These are phyloP conservation scores for Euproctis similis DNA, from an alignment of 2,888 invertebrate genomes.

Conservation along the genomic window DNA sequence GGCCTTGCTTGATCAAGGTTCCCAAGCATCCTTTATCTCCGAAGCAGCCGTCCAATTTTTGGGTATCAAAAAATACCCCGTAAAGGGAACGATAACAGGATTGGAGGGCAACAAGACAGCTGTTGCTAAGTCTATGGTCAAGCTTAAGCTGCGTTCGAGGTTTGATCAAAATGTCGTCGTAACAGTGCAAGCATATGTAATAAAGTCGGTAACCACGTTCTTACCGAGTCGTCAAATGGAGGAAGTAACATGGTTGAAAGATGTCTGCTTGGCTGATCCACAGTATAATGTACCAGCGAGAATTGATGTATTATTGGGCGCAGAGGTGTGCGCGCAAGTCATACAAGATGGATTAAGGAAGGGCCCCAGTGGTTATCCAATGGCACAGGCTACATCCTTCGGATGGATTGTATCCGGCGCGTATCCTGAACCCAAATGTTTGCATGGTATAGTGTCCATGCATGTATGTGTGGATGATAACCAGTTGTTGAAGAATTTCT, in stretches of 20 bases:
- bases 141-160: not conserved
- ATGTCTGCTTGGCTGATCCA: not conserved
- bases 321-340: conserved; percentile 1
- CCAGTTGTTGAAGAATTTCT: conserved; percentile 6
- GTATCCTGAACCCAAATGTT: no score
- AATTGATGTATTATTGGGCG: conserved; percentile 3
- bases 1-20: conserved; percentile 1
- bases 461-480: no score
- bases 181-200: not conserved
- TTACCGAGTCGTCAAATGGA: not conserved
- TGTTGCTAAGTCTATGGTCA: not conserved
- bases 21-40: conserved; percentile 1
- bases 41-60: not conserved
- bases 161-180: not conserved
- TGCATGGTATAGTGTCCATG: no score
- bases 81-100: not conserved
- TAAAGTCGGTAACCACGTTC: not conserved
- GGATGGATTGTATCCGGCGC: conserved; percentile 21
- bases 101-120: not conserved
- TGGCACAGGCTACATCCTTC: conserved; percentile 18
- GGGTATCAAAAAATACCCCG: not conserved
- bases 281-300: no score
- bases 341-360: conserved; percentile 9
- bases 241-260: not conserved
- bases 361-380: conserved; percentile 14